phyloP scores from a whole-genome alignment of 2,888 invertebrate genomes.

The Campopleginae sp. region DNA sequence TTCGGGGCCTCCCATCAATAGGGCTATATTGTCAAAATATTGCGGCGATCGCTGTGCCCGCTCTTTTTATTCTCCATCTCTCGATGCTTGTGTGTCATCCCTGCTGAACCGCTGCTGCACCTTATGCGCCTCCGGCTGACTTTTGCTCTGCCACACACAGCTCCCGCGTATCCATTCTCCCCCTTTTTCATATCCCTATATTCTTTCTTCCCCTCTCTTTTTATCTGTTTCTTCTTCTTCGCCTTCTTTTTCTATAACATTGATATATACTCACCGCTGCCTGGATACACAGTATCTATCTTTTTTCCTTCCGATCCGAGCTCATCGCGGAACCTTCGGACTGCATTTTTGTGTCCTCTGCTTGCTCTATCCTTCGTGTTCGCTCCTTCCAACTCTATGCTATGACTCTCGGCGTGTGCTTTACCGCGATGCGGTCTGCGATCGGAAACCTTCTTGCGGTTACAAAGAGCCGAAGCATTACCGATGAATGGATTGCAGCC shows the following conservation, averaged over 20 bases:
- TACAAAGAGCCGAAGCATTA: constrained; percentile 61
- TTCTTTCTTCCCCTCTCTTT: constrained; percentile 33
- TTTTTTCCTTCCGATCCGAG: constrained; percentile 39
- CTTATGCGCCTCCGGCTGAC: constrained; percentile 66
- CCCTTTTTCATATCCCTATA: constrained; percentile 53
- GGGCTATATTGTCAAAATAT: constrained; percentile 83
- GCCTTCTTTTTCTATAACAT: constrained; percentile 39
- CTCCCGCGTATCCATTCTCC: constrained; percentile 60
- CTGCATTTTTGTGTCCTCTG: constrained; percentile 47
- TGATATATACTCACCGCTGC: constrained; percentile 33
- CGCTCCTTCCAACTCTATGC: constrained; percentile 4
- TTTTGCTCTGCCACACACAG: constrained; percentile 60
- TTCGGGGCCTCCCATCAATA: constrained; percentile 77
- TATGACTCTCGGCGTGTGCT: constrained; percentile 51
- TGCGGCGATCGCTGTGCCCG: constrained; percentile 80
- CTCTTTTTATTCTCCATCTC: constrained; percentile 72
- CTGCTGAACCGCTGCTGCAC: constrained; percentile 64
- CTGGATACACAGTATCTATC: constrained; percentile 39
- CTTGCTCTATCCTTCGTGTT: neutral
- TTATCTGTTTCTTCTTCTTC: constrained; percentile 28
- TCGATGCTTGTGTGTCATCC: constrained; percentile 59
- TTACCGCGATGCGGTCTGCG: constrained; percentile 65
- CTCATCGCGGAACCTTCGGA: constrained; percentile 32
- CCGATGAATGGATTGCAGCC: constrained; percentile 69
- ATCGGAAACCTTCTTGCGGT: constrained; percentile 63